Conservation (phyloP, 2,113 vertebrate species). For the Tamias sibiricus region DNA sequence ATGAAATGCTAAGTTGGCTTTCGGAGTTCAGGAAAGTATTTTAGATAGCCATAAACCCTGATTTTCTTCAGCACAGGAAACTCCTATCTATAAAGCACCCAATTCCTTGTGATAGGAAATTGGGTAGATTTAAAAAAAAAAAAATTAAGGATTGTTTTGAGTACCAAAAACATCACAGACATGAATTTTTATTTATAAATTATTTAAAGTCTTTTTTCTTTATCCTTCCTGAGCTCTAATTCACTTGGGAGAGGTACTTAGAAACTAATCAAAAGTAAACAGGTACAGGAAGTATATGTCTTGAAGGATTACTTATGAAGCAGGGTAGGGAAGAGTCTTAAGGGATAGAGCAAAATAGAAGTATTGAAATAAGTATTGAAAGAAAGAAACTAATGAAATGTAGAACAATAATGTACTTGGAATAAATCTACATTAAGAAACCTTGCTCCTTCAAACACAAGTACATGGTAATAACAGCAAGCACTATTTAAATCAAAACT, state of each 20-base stretch:
- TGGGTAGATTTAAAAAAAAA: background rate
- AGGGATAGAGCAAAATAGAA: background rate
- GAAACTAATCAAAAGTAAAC: background rate
- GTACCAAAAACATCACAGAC: background rate
- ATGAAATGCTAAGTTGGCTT: constrained; percentile 67
- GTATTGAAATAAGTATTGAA: background rate
- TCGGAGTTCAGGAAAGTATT: constrained; percentile 44
- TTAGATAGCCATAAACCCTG: constrained; percentile 11
- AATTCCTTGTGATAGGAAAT: background rate
- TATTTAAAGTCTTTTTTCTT: background rate
- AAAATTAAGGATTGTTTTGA: background rate
- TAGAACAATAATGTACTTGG: background rate
- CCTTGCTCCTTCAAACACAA: background rate
- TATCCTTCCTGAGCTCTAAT: background rate
- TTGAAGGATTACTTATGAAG: background rate
- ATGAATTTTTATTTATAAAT: constrained; percentile 35
- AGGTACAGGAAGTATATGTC: background rate
- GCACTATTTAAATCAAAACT: background rate
- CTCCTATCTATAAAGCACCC: background rate
- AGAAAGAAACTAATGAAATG: background rate
- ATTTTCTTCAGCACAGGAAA: constrained; percentile 14
- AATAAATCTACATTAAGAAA: background rate
- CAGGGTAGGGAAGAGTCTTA: background rate
- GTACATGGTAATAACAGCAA: background rate
- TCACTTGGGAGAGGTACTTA: background rate